phyloP scores from a whole-genome alignment of 2,797 vertebrate genomes.

The Cyprinodon diabolis region DNA sequence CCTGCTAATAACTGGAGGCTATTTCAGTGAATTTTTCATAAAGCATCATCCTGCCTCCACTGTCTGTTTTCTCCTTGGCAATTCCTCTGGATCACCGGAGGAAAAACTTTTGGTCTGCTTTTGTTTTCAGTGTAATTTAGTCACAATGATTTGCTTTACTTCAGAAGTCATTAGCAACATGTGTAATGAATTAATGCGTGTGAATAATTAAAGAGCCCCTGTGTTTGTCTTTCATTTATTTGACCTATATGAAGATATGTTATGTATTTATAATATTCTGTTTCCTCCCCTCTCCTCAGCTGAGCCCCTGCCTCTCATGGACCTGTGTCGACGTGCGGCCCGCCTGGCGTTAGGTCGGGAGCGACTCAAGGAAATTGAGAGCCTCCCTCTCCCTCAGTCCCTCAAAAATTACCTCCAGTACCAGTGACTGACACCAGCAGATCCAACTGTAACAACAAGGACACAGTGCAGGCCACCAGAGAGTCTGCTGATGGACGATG shows the following conservation, averaged over 20 bases:
- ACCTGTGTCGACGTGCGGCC: slow-evolving; percentile 94
- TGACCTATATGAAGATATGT: slow-evolving; percentile 14
- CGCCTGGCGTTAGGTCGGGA: slow-evolving; percentile 93
- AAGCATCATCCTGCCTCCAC: not conserved
- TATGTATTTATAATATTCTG: slow-evolving; percentile 14
- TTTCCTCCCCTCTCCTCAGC: slow-evolving; percentile 78
- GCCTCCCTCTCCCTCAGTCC: slow-evolving; percentile 94
- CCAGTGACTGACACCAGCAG: slow-evolving; percentile 82
- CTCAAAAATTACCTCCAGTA: slow-evolving; percentile 99
- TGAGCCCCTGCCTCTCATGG: slow-evolving; percentile 96
- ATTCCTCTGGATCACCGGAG: not conserved
- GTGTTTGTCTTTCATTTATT: slow-evolving; percentile 22
- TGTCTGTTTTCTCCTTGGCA: not conserved
- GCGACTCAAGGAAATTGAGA: slow-evolving; percentile 90
- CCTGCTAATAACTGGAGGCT: not conserved
- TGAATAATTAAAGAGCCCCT: not conserved
- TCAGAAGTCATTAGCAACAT: not conserved
- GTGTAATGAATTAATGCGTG: not conserved
- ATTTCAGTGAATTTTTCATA: not conserved
- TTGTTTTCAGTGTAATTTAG: not conserved
- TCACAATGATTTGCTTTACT: not conserved
- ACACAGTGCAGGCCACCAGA: slow-evolving; percentile 27
- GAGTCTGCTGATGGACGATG: slow-evolving; percentile 19
- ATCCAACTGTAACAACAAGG: slow-evolving; percentile 40
- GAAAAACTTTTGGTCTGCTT: not conserved